Base-by-base conservation (phyloP, 2,797 vertebrate species). In the Pseudomugil tenellus region DNA sequence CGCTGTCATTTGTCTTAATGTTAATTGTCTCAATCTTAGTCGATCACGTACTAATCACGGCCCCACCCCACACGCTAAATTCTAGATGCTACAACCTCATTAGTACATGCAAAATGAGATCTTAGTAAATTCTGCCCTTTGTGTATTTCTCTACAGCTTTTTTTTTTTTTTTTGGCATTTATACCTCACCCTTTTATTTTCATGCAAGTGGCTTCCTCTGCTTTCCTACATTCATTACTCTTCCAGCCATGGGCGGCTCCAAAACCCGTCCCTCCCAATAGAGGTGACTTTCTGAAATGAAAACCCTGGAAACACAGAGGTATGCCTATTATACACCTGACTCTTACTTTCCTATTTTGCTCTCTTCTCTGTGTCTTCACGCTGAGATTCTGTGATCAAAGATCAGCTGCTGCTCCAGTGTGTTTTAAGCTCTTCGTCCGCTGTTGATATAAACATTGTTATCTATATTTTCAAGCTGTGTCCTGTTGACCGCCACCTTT, bases 251-350 rank as follows among this genome's bases (percentile, higher is more conserved):
- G 1, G 58, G 66, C 34, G 16, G 63, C 74, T 67, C 63, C 70
- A 67, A 83, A 89, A 74, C 58, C 54, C 63, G 70, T 73, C n/a
- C 35, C 54, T 68, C 32, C 26, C 60, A 41, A 54, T 35, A 54
- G 56, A 78, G 39, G 63, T 13, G 64, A 60, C 57, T 59, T 49
- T 58, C 34, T 35, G 43, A 65, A 67, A 80, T 76, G 70, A 58
- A 81, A 79, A 81, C 34, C 29, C 73, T 63, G 6, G n/a, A 11
- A 41, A 65, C 58, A 31, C 71, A 55, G 35, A 60, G 37, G 23
- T 72, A 70, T 49, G 63, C 74, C 67, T 71, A 29, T 5, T 65
- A 67, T 76, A 71, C 55, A 54, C 34, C 56, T 62, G 61, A 8
- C 35, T 49, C 31, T 70, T 58, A 21, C 85, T 76, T 72, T 64